Percentiles rank a stretch among this genome's conserved stretches.
phyloP scores from a whole-genome alignment of 2,888 invertebrate species.

The Xestia ashworthii region DNA sequence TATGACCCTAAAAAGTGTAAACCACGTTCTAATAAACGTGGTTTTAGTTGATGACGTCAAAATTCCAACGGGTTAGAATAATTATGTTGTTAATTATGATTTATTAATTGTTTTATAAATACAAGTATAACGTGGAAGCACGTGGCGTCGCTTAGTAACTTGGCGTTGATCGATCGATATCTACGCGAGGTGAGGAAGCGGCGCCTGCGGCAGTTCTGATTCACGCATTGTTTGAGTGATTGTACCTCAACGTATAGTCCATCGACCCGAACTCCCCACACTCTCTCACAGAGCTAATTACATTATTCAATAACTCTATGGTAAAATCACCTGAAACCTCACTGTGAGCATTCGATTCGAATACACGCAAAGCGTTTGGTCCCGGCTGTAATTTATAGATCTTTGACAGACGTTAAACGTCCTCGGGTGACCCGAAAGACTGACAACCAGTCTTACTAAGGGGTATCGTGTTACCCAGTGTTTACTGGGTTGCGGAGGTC shows the following conservation, averaged over 20 bases:
- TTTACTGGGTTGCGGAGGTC: not conserved
- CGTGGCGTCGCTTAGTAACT: constrained; percentile 9
- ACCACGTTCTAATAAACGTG: constrained; percentile 16
- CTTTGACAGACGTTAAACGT: not conserved
- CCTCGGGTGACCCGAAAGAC: not conserved
- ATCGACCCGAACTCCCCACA: not conserved
- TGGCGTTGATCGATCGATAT: constrained; percentile 24
- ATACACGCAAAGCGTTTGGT: not conserved
- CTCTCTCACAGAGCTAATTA: not conserved
- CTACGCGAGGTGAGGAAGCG: not conserved
- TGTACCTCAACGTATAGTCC: not conserved
- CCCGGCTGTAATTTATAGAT: not conserved
- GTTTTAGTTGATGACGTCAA: constrained; percentile 12
- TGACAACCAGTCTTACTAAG: not conserved
- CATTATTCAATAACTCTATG: not conserved
- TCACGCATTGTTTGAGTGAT: not conserved
- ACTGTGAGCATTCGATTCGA: not conserved
- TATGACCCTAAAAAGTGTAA: constrained; percentile 23
- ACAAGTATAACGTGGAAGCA: constrained; percentile 2
- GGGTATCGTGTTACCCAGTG: not conserved
- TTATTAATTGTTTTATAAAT: constrained; percentile 28
- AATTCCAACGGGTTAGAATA: not conserved
- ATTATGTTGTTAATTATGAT: constrained; percentile 24
- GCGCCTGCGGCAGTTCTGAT: not conserved
- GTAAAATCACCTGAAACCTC: not conserved